Percentiles rank a stretch among this genome's conserved stretches.
Evolutionary conservation across 2,113 vertebrate species (phyloP).

Genomic region (Physeter macrocephalus): DNA sequence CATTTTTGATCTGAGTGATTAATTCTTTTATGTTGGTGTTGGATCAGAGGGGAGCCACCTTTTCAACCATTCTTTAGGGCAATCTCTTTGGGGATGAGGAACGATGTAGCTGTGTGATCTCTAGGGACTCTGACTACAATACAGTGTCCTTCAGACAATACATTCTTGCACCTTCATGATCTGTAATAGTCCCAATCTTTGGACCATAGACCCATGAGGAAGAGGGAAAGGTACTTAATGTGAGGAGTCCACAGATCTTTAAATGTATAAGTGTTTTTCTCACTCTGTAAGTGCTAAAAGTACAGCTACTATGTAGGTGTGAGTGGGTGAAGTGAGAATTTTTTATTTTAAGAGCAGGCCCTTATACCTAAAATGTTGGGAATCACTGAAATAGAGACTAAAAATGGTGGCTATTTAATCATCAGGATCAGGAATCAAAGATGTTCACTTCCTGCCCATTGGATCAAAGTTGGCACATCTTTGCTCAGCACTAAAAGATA

Average conservation of each 20-base stretch:
- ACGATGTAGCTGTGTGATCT: not conserved
- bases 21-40: not conserved
- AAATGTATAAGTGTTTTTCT: conserved; percentile 41
- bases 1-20: not conserved
- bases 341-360: conserved; percentile 29
- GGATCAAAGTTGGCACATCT: not conserved
- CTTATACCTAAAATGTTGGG: conserved; percentile 7
- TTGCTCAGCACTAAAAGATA: not conserved
- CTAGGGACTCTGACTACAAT: not conserved
- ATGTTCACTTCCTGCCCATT: too few relatives aligned
- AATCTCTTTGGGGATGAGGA: not conserved
- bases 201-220: not conserved
- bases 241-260: conserved; percentile 36
- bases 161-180: not conserved
- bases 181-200: not conserved
- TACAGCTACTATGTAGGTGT: conserved; percentile 47
- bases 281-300: conserved; percentile 45
- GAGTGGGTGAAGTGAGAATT: conserved; percentile 60
- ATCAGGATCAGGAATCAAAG: not conserved
- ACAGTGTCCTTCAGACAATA: not conserved
- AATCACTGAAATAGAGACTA: not conserved
- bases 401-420: conserved; percentile 25
- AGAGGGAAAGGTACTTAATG: not conserved
- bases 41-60: not conserved
- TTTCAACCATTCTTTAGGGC: not conserved